phyloP scores from a whole-genome alignment of 2,113 vertebrate genomes.

The Charina bottae region DNA sequence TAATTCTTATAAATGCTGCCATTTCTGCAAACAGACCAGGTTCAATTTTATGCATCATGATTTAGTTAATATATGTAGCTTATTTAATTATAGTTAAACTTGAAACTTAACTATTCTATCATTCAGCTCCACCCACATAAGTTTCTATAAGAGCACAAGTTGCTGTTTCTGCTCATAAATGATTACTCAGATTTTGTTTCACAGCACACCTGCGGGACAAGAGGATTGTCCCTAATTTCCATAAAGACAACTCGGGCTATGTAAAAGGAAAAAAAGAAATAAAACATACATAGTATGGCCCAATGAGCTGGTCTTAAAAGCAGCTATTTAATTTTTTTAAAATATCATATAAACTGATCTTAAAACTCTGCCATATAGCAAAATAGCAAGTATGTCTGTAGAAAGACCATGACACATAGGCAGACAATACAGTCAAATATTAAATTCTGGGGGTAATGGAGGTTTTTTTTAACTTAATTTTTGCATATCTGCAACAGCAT shows the following conservation, averaged over 20 bases:
- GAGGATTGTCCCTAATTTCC: neutral
- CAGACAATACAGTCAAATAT: neutral
- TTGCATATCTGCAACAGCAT: slow-evolving; percentile 28
- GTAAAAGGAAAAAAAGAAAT: neutral
- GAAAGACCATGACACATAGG: neutral
- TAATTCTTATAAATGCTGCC: neutral
- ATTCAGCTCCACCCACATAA: neutral
- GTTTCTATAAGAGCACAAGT: neutral
- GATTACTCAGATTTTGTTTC: neutral
- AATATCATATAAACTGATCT: neutral
- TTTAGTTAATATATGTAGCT: neutral
- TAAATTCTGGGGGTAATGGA: neutral
- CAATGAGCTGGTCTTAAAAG: neutral
- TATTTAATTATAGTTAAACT: neutral
- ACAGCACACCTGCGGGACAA: neutral
- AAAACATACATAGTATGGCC: neutral
- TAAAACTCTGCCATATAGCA: neutral
- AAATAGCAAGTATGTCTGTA: slow-evolving; percentile 5
- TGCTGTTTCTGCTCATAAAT: neutral
- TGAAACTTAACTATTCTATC: neutral
- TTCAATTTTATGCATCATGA: neutral
- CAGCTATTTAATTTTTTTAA: neutral
- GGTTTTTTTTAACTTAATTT: slow-evolving; percentile 24
- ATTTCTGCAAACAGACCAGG: neutral
- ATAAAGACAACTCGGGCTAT: neutral